Conservation (phyloP, 2,797 vertebrate species). For the Perdix hodgsoniae region DNA sequence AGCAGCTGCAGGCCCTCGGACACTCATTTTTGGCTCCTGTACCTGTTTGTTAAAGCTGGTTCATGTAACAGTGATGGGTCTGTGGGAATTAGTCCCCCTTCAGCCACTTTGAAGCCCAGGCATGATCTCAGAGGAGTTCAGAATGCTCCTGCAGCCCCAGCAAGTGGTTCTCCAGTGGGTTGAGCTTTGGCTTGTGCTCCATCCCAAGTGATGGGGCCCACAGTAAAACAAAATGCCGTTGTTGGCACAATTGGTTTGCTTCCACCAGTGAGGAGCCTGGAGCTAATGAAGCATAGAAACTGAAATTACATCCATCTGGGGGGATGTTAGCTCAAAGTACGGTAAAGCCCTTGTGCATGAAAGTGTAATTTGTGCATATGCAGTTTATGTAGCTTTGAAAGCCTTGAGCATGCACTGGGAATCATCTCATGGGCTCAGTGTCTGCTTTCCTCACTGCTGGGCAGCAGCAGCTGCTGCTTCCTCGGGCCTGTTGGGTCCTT, state of each 20-base stretch:
- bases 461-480: not conserved
- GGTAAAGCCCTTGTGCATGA: not conserved
- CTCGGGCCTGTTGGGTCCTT: not conserved
- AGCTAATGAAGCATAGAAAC: constrained; percentile 30
- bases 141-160: not conserved
- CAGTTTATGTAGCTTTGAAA: not conserved
- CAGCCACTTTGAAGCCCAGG: not conserved
- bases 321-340: not conserved
- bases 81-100: not conserved
- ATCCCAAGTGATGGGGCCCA: not conserved
- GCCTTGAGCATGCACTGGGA: not conserved
- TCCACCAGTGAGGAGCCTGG: not conserved
- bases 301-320: constrained; percentile 1
- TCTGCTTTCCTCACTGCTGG: not conserved
- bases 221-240: constrained; percentile 13
- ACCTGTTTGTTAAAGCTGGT: not conserved
- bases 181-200: not conserved
- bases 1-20: not conserved
- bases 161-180: not conserved
- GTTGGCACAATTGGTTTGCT: constrained; percentile 29
- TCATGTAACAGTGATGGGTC: not conserved
- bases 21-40: not conserved
- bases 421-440: not conserved
- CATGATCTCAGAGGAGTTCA: not conserved
- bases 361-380: constrained; percentile 15